Evolutionary conservation across 2,113 vertebrate genomes (phyloP).

Genomic region (Colinus virginianus): DNA sequence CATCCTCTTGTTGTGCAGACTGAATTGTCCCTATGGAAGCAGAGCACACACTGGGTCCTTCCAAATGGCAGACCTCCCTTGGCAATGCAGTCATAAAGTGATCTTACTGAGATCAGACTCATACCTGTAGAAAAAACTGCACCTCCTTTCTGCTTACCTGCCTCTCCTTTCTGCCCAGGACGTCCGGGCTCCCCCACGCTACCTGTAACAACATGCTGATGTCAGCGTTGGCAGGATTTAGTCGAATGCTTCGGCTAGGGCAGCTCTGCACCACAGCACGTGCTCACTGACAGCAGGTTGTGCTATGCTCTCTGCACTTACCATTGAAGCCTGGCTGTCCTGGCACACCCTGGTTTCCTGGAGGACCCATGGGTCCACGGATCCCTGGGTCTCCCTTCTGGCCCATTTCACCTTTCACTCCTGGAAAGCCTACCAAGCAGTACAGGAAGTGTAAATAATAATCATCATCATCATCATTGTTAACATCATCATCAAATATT

Average conservation of each 20-base stretch:
- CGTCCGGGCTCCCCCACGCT: slow-evolving; percentile 32
- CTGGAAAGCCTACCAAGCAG: slow-evolving; percentile 42
- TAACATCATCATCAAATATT: background rate
- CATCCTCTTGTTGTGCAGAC: background rate
- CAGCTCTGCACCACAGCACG: accelerated
- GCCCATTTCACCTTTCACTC: slow-evolving; percentile 68
- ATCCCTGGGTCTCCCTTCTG: slow-evolving; percentile 56
- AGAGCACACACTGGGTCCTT: accelerated
- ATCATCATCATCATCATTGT: background rate
- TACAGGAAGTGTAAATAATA: background rate
- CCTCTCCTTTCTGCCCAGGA: slow-evolving; percentile 73
- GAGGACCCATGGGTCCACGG: slow-evolving; percentile 21
- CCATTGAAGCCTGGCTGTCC: slow-evolving; percentile 57
- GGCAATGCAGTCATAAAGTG: background rate
- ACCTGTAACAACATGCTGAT: slow-evolving; percentile 58
- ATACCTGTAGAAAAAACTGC: background rate
- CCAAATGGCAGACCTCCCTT: accelerated
- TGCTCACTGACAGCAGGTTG: accelerated
- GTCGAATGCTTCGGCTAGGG: background rate
- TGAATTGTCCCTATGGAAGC: background rate
- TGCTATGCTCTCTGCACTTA: slow-evolving; percentile 9
- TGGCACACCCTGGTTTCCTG: slow-evolving; percentile 46
- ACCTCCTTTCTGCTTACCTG: slow-evolving; percentile 62
- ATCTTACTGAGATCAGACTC: background rate
- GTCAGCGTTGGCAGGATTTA: background rate